Base-by-base conservation (phyloP, 2,888 invertebrate species). In the Hemistola chrysoprasaria region DNA sequence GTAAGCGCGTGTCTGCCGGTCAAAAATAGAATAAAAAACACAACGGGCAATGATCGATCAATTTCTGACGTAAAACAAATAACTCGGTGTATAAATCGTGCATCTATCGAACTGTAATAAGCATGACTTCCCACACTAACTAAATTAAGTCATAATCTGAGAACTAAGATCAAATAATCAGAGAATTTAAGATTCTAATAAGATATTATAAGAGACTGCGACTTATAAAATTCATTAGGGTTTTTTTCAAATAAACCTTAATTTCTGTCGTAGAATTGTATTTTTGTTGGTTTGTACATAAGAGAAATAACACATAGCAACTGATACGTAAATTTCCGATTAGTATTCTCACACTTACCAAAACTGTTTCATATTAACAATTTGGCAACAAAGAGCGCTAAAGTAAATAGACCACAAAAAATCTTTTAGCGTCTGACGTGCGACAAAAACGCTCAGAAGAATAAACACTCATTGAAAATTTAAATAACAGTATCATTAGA, bases 31-130 rank as follows among this genome's bases (percentile, higher is more conserved):
- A 64, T 62, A 68, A 73, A 67, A 62, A 60, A 62, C 65, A 71
- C 68, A 65, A 65, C 71, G 58, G 62, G 65, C 74, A 75, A 76
- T 79, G 78, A 85, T 86, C 79, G 77, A 85, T 85, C 80, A 84
- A 78, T 71, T 69, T 67, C 71, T 78, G 81, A 83, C 79, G 78
- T 80, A 78, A 78, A 85, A 82, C 81, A 83, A 84, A 85, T 85
- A 84, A 76, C 74, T 71, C 67, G 59, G 59, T 59, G 59, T 62
- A 75, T 76, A 71, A 75, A 77, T 76, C 74, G 78, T 76, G 70
- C 64, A 49, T 59, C 60, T 57, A 69, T 67, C 68, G 58, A 55
- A 56, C 54, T 68, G 68, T 63, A 67, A 69, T n/a, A n/a, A 60
- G 62, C 59, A 56, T 54, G 59, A 57, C 62, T 67, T 73, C 68